These are phyloP conservation scores for Penaeus vannamei DNA, from an alignment of 1,140 invertebrate species.

Conservation along the genomic window DNA sequence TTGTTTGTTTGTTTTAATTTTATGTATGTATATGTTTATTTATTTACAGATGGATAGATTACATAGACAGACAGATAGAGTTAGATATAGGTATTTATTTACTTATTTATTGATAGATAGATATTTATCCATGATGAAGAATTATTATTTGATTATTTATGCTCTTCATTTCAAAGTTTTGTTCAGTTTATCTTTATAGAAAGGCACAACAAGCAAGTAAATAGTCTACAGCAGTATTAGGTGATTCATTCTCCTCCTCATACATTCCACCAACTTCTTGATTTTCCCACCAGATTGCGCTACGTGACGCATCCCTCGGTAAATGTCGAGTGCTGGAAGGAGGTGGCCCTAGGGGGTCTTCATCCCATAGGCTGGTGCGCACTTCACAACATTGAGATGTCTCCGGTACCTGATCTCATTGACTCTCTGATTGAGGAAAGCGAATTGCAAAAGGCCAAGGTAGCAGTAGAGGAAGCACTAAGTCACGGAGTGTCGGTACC, in stretches of 20 bases:
- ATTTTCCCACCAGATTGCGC: conserved; percentile 33
- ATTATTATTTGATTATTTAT: not conserved
- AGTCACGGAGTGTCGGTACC: conserved; percentile 26
- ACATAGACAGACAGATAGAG: too few species aligned
- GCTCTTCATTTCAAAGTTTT: not conserved
- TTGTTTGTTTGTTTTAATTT: too few species aligned
- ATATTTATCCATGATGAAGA: too few species aligned
- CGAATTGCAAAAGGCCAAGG: conserved; percentile 10
- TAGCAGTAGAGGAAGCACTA: conserved; percentile 41
- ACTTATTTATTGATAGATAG: too few species aligned
- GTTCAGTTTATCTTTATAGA: not conserved
- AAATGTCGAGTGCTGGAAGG: conserved; percentile 43
- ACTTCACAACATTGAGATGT: conserved; percentile 14
- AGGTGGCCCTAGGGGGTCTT: conserved; percentile 4
- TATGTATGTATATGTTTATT: too few species aligned
- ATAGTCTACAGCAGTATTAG: conserved; percentile 11
- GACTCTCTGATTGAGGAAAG: conserved; percentile 23
- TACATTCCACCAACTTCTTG: too few species aligned
- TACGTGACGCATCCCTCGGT: conserved; percentile 36
- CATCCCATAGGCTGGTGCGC: conserved; percentile 41
- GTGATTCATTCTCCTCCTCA: not conserved
- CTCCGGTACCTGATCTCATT: conserved; percentile 21
- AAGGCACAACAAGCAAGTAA: not conserved
- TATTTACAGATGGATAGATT: too few species aligned
- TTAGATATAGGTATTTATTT: too few species aligned